Evolutionary conservation across 2,113 vertebrate genomes (phyloP).

Genomic region (Vicugna pacos): DNA sequence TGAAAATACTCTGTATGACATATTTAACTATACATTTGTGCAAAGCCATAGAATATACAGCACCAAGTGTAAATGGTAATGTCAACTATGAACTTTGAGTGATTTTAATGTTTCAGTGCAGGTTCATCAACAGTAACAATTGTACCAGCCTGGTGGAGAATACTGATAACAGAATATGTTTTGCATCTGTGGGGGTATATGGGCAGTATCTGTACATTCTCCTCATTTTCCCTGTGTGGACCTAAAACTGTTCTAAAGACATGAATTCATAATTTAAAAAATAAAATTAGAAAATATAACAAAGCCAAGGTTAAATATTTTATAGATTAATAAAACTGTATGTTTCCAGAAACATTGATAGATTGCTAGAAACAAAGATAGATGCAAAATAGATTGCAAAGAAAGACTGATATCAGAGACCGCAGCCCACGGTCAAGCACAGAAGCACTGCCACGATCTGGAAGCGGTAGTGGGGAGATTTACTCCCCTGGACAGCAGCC

Average conservation of each 20-base stretch:
- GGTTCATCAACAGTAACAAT: not conserved
- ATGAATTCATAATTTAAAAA: not conserved
- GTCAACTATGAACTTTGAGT: not conserved
- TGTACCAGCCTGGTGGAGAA: not conserved
- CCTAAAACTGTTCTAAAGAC: not conserved
- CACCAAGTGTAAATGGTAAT: not conserved
- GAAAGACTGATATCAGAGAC: not conserved
- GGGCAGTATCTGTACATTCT: not conserved
- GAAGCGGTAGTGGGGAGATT: not conserved
- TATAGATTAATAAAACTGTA: not conserved
- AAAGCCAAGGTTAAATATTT: not conserved
- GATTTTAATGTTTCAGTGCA: not conserved
- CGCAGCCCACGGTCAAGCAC: not conserved
- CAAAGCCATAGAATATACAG: not conserved
- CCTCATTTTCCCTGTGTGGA: not conserved
- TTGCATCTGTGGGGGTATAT: not conserved
- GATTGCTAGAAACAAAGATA: not conserved
- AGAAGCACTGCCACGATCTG: not conserved
- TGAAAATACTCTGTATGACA: not conserved
- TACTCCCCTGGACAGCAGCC: not conserved
- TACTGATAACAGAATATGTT: not conserved
- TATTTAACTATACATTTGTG: not conserved
- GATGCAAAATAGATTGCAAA: not conserved
- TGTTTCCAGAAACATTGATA: not conserved
- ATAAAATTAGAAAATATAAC: not conserved